Percentiles rank a stretch among this genome's conserved stretches.
phyloP scores from a whole-genome alignment of 2,113 vertebrate species.

The Chlamydotis undulata region DNA sequence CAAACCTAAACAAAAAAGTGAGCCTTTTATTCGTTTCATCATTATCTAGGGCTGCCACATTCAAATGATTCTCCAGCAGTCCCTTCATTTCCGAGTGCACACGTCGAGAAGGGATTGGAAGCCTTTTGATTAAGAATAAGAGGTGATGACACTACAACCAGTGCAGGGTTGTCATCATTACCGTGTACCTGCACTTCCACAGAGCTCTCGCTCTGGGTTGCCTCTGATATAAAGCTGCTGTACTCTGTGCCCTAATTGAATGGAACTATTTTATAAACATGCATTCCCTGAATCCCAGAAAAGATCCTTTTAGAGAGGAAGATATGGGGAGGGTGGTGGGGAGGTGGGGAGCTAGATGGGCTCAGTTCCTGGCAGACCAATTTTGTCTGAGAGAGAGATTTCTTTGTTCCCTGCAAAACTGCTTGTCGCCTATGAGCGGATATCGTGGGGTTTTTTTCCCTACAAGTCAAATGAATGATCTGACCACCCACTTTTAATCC shows the following conservation, averaged over 20 bases:
- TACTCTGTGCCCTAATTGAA: slow-evolving; percentile 74
- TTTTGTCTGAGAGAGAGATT: slow-evolving; percentile 46
- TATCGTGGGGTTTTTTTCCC: not conserved
- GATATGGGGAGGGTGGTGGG: slow-evolving; percentile 69
- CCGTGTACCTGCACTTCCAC: slow-evolving; percentile 72
- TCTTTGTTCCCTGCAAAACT: slow-evolving; percentile 63
- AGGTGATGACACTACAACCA: slow-evolving; percentile 75
- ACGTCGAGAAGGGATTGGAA: slow-evolving; percentile 73
- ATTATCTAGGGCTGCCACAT: slow-evolving; percentile 77
- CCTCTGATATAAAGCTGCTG: slow-evolving; percentile 74
- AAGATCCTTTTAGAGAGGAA: slow-evolving; percentile 53
- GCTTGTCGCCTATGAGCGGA: not conserved
- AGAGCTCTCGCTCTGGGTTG: slow-evolving; percentile 68
- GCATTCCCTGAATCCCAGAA: slow-evolving; percentile 66
- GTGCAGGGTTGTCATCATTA: slow-evolving; percentile 75
- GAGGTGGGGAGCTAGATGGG: slow-evolving; percentile 69
- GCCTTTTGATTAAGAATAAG: slow-evolving; percentile 78
- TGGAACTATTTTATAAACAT: slow-evolving; percentile 75
- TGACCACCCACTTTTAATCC: slow-evolving; percentile 60
- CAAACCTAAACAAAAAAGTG: slow-evolving; percentile 73
- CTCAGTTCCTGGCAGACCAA: slow-evolving; percentile 57
- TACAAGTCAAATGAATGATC: slow-evolving; percentile 55
- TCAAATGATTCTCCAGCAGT: slow-evolving; percentile 75
- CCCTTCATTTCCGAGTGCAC: slow-evolving; percentile 73
- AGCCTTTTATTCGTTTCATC: slow-evolving; percentile 76